These are phyloP conservation scores for Karalla daura DNA, from an alignment of 2,797 vertebrate species.

Conservation along the genomic window DNA sequence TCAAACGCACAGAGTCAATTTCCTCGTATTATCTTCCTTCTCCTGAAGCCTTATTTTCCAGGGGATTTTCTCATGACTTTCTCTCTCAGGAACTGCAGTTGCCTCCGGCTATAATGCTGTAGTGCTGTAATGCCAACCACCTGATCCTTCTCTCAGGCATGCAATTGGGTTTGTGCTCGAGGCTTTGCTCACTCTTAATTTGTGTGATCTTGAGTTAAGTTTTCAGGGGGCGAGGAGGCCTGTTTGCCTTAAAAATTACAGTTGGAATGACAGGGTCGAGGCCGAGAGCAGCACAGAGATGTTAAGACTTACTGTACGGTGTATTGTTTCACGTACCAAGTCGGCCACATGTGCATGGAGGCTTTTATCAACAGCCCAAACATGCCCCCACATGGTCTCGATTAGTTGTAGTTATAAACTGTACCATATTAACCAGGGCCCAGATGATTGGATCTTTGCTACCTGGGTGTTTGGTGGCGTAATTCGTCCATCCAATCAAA, in stretches of 20 bases:
- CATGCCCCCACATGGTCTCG: too few relatives aligned
- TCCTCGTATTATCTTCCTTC: constrained; percentile 75
- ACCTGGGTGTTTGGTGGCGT: constrained; percentile 31
- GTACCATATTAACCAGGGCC: not conserved
- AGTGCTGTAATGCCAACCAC: constrained; percentile 84
- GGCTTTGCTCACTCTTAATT: constrained; percentile 71
- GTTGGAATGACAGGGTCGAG: not conserved
- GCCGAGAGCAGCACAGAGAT: constrained; percentile 4
- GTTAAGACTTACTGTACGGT: not conserved
- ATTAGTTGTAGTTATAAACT: too few relatives aligned
- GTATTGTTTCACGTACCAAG: not conserved
- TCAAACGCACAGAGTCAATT: constrained; percentile 80
- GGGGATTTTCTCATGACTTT: constrained; percentile 82
- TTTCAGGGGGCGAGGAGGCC: constrained; percentile 29
- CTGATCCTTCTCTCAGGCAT: constrained; percentile 81
- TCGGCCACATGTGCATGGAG: not conserved
- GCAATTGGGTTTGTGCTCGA: constrained; percentile 68
- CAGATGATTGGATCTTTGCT: constrained; percentile 18
- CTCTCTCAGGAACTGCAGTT: constrained; percentile 72
- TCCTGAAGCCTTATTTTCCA: constrained; percentile 70
- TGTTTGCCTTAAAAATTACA: constrained; percentile 4
- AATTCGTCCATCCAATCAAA: constrained; percentile 46
- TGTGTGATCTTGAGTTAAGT: constrained; percentile 64
- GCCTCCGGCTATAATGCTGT: constrained; percentile 74
- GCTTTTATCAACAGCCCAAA: not conserved